Percentiles rank a stretch among this genome's conserved stretches.
These are phyloP conservation scores for Oscheius sp. DNA, from an alignment of 2,888 invertebrate genomes.

Conservation along the genomic window DNA sequence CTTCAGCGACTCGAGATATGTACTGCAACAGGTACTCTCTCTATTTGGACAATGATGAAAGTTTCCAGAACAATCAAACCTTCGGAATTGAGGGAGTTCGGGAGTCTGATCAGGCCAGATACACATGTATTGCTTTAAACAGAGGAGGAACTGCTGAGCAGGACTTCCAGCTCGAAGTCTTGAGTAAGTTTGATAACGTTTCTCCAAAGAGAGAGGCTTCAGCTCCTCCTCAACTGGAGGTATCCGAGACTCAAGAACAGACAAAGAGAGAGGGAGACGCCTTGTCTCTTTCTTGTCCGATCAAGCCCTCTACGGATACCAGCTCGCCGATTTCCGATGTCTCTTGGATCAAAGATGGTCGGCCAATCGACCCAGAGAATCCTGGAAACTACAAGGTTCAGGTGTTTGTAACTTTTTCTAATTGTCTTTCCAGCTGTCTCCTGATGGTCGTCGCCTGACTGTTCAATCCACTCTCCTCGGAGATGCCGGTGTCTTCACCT, in stretches of 20 bases:
- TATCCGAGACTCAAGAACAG: constrained; percentile 43
- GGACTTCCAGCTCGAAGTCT: constrained; percentile 78
- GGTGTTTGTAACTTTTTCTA: not conserved
- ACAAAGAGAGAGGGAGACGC: constrained; percentile 77
- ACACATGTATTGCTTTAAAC: constrained; percentile 79
- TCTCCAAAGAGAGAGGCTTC: not conserved
- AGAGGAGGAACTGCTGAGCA: constrained; percentile 77
- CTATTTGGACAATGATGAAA: not conserved
- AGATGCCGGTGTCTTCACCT: constrained; percentile 78
- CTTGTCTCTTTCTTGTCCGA: constrained; percentile 77
- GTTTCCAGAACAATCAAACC: constrained; percentile 67
- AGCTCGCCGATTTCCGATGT: constrained; percentile 67
- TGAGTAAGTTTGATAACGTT: constrained; percentile 75
- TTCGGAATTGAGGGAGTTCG: constrained; percentile 65
- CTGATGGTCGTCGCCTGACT: constrained; percentile 60
- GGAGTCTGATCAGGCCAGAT: constrained; percentile 78
- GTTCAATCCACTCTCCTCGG: constrained; percentile 65
- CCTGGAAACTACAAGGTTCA: constrained; percentile 17
- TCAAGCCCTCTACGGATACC: constrained; percentile 68
- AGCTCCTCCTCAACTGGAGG: constrained; percentile 71
- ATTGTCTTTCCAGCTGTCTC: constrained; percentile 52
- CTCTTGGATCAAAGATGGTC: constrained; percentile 78
- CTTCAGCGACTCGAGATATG: constrained; percentile 45
- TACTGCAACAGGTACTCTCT: constrained; percentile 44
- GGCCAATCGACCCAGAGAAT: constrained; percentile 73